Evolutionary conservation across 2,113 vertebrate genomes (phyloP).

Genomic region (Geococcyx californianus): DNA sequence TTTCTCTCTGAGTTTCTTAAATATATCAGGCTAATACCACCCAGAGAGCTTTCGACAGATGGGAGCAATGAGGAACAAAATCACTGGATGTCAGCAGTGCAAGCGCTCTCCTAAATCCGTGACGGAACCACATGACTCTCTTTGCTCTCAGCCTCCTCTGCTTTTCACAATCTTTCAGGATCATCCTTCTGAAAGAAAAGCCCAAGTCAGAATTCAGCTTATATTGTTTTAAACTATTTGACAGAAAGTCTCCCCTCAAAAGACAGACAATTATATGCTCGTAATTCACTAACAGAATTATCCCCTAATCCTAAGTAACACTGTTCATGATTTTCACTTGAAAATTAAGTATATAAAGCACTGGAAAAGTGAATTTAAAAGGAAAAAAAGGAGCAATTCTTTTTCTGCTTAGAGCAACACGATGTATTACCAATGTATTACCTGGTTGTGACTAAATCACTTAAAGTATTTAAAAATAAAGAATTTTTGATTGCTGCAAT

Average conservation of each 20-base stretch:
- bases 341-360: background rate
- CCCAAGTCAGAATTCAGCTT: background rate
- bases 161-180: background rate
- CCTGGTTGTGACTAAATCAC: background rate
- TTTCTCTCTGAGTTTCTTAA: background rate
- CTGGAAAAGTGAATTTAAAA: background rate
- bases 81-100: background rate
- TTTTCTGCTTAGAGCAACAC: background rate
- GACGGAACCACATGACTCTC: background rate
- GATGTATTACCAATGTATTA: background rate
- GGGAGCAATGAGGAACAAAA: background rate
- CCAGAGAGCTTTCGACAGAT: background rate
- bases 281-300: constrained; percentile 25
- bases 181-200: background rate
- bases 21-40: background rate
- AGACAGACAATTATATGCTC: background rate
- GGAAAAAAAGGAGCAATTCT: background rate
- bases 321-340: background rate
- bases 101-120: background rate
- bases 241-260: background rate
- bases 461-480: background rate
- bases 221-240: background rate
- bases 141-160: background rate
- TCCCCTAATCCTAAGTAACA: background rate
- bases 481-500: background rate